A percentile compares a stretch with the other conserved stretches of the same genome.
phyloP scores from a whole-genome alignment of 1,140 invertebrate species.

The Drosophila murphyi region DNA sequence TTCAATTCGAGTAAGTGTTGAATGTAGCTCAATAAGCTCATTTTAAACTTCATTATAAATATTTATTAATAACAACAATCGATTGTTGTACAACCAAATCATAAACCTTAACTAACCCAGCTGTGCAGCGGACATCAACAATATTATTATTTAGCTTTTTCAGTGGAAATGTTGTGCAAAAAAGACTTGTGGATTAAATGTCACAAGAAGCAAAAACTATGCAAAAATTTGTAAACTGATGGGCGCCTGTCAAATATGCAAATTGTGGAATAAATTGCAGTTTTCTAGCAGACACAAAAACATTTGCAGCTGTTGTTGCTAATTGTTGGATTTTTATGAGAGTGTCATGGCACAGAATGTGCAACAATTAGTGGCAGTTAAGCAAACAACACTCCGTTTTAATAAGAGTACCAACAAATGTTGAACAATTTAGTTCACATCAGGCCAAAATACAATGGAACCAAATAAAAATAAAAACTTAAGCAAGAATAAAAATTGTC shows the following conservation, averaged over 20 bases:
- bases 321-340: constrained; percentile 28
- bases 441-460: constrained; percentile 4
- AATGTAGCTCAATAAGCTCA: not conserved
- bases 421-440: constrained; percentile 53
- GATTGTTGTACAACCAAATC: not conserved
- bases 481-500: constrained; percentile 15
- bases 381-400: constrained; percentile 35
- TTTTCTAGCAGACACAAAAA: not conserved
- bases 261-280: constrained; percentile 45
- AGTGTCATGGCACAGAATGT: constrained; percentile 27
- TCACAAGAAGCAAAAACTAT: constrained; percentile 51
- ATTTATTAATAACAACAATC: not conserved
- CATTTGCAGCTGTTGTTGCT: constrained; percentile 28
- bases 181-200: constrained; percentile 48
- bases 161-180: constrained; percentile 28
- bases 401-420: constrained; percentile 34
- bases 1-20: too few relatives aligned
- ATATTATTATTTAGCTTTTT: constrained; percentile 23
- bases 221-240: constrained; percentile 44
- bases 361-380: constrained; percentile 62
- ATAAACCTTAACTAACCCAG: constrained; percentile 1
- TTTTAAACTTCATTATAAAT: not conserved
- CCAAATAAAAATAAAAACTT: constrained; percentile 1
- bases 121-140: too few relatives aligned
- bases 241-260: constrained; percentile 66